phyloP scores from a whole-genome alignment of 2,888 invertebrate species.

The Morpho achilles region DNA sequence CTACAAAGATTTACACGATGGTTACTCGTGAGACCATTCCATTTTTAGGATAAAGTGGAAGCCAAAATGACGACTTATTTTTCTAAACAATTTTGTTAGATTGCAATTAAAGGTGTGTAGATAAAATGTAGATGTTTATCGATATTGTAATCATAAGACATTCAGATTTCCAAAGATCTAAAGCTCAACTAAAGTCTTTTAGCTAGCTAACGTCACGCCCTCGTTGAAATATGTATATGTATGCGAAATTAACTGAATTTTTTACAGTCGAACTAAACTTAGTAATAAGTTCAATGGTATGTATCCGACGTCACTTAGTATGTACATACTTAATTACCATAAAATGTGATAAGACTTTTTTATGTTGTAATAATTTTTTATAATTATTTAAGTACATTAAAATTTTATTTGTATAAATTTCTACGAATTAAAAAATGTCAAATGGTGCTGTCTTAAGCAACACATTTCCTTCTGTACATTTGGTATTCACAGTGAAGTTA shows the following conservation, averaged over 20 bases:
- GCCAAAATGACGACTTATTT: constrained; percentile 78
- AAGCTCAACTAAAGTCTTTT: constrained; percentile 71
- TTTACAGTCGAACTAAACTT: constrained; percentile 16
- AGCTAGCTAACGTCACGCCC: constrained; percentile 53
- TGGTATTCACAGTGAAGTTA: constrained; percentile 26
- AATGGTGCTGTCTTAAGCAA: constrained; percentile 44
- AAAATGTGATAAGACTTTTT: constrained; percentile 53
- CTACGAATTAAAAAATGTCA: constrained; percentile 36
- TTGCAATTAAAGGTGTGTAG: constrained; percentile 64
- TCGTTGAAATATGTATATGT: constrained; percentile 37
- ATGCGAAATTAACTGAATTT: constrained; percentile 27
- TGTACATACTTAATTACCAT: constrained; percentile 45
- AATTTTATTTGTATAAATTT: constrained; percentile 35
- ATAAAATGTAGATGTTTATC: constrained; percentile 71
- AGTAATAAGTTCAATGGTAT: constrained; percentile 20
- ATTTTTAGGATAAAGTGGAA: constrained; percentile 69
- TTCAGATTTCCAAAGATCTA: constrained; percentile 75
- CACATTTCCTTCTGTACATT: constrained; percentile 27
- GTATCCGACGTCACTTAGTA: constrained; percentile 30
- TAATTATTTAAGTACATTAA: constrained; percentile 35
- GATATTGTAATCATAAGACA: constrained; percentile 64
- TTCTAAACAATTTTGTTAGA: constrained; percentile 77
- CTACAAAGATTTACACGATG: constrained; percentile 37
- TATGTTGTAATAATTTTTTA: constrained; percentile 36
- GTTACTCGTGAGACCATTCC: constrained; percentile 75